Evolutionary conservation across 2,113 vertebrate species (phyloP).

Genomic region (Campylomormyrus tamandua): DNA sequence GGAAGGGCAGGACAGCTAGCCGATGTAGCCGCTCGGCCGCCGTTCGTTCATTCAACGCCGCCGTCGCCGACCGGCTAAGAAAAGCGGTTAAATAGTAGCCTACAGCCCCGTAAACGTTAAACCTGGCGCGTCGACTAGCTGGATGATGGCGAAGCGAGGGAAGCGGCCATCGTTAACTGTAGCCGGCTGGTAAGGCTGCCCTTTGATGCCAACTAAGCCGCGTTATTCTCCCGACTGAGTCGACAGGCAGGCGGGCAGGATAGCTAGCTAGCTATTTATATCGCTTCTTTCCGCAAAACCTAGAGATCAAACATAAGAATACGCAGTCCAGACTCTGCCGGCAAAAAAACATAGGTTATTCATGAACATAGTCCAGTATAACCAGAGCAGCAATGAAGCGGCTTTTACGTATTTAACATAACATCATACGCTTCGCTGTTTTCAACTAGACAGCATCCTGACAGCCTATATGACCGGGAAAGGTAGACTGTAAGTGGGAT

Average conservation of each 20-base stretch:
- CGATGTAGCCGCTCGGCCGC: not conserved
- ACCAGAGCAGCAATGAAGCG: not conserved
- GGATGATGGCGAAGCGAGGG: not conserved
- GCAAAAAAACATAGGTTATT: not conserved
- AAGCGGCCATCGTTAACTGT: not conserved
- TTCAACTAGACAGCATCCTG: not conserved
- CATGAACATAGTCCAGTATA: slow-evolving; percentile 5
- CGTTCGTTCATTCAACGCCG: not conserved
- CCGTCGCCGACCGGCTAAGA: not conserved
- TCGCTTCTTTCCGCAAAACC: slow-evolving; percentile 35
- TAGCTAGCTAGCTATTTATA: slow-evolving; percentile 22
- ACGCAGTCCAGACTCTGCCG: slow-evolving; percentile 42
- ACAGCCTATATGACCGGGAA: slow-evolving; percentile 2
- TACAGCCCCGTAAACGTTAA: not conserved
- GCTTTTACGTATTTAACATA: not conserved
- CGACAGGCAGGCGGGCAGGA: not conserved
- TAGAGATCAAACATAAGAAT: slow-evolving; percentile 40
- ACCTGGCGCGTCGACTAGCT: not conserved
- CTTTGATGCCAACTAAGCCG: not conserved
- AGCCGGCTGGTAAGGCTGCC: not conserved
- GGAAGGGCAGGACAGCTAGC: not conserved
- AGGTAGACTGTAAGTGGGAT: not conserved
- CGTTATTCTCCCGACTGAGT: not conserved
- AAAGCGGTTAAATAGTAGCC: not conserved
- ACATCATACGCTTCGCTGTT: not conserved